Evolutionary conservation across 2,113 vertebrate genomes (phyloP).

Genomic region (Maylandia zebra): DNA sequence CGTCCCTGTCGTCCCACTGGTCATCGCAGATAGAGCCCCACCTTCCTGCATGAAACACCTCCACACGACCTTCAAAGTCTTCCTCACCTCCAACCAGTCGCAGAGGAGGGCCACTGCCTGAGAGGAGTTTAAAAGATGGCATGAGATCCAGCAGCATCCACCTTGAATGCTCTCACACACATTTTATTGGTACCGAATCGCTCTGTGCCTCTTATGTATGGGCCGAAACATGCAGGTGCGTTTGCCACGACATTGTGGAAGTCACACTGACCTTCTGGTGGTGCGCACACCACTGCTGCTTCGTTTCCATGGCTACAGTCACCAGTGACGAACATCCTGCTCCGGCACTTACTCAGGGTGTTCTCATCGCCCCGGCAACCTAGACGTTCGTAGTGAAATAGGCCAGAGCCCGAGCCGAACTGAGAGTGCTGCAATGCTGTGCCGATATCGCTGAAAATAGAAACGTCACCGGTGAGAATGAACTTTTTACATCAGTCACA

Average conservation of each 20-base stretch:
- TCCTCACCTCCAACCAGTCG: slow-evolving; percentile 83
- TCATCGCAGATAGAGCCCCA: slow-evolving; percentile 91
- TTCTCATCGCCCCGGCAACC: slow-evolving; percentile 84
- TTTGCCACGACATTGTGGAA: background rate
- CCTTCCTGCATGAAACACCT: slow-evolving; percentile 80
- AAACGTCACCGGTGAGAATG: background rate
- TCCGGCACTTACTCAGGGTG: slow-evolving; percentile 74
- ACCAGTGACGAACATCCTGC: slow-evolving; percentile 71
- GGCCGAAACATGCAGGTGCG: background rate
- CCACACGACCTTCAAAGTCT: slow-evolving; percentile 84
- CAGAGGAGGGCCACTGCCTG: slow-evolving; percentile 78
- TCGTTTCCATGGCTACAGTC: slow-evolving; percentile 79
- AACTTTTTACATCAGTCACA: background rate
- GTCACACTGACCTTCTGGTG: slow-evolving; percentile 80
- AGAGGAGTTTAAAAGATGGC: background rate
- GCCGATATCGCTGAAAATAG: slow-evolving; percentile 74
- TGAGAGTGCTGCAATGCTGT: slow-evolving; percentile 69
- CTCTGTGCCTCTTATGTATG: background rate
- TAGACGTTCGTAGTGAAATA: slow-evolving; percentile 78
- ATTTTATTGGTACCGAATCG: background rate
- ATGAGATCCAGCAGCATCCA: background rate
- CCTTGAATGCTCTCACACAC: background rate
- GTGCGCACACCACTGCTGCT: slow-evolving; percentile 69
- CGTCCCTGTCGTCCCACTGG: slow-evolving; percentile 86
- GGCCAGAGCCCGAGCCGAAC: slow-evolving; percentile 66